These are phyloP conservation scores for Stomorhina lunata DNA, from an alignment of 2,888 invertebrate species.

Conservation along the genomic window DNA sequence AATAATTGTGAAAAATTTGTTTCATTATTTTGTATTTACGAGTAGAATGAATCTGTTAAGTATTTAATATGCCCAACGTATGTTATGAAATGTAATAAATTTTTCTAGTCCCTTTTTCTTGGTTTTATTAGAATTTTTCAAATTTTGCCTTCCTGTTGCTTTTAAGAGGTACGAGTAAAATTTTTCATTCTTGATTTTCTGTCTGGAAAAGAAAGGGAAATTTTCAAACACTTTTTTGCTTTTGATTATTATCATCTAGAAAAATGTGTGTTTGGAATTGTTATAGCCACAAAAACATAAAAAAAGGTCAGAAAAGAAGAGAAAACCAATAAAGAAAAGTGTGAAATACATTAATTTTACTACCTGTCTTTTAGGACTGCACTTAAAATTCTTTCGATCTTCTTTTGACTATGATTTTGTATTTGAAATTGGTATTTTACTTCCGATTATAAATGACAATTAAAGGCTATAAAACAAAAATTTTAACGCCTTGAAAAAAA, in stretches of 20 bases:
- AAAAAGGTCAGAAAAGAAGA: not conserved
- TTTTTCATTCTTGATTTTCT: not conserved
- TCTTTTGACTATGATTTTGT: not conserved
- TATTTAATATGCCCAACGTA: conserved; percentile 43
- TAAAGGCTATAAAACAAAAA: not conserved
- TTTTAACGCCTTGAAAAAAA: conserved; percentile 2
- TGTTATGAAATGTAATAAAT: conserved; percentile 31
- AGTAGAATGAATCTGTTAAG: not conserved
- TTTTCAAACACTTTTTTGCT: not conserved
- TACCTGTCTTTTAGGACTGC: conserved; percentile 70
- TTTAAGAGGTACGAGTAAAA: not conserved
- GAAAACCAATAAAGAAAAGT: conserved; percentile 51
- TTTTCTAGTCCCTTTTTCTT: conserved; percentile 36
- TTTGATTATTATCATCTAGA: conserved; percentile 11
- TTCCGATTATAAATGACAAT: conserved; percentile 47
- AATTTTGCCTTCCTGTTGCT: conserved; percentile 32
- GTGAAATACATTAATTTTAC: conserved; percentile 70
- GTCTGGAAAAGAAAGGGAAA: not conserved
- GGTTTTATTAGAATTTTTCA: conserved; percentile 6
- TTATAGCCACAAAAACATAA: too few relatives aligned
- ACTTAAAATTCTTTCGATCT: conserved; percentile 30
- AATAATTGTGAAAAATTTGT: conserved; percentile 15
- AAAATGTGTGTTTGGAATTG: not conserved
- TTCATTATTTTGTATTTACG: too few relatives aligned
- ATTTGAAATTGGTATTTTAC: not conserved